Base-by-base conservation (phyloP, 2,797 vertebrate species). In the Eurystomus glaucurus region DNA sequence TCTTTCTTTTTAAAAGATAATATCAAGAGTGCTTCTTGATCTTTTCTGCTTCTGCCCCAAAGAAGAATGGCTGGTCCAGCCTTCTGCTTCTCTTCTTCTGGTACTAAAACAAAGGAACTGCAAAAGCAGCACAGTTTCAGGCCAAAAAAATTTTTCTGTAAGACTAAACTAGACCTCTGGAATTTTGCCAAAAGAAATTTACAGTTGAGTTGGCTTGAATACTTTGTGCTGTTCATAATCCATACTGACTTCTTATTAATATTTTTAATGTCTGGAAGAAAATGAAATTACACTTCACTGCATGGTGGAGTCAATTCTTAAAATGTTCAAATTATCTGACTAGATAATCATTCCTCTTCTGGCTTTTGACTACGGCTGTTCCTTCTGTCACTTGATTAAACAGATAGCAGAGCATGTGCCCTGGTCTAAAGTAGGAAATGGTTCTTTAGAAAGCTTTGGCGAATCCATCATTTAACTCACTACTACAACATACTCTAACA, bases 251-350 rank as follows among this genome's bases (percentile, higher is more conserved):
- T 68, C 48, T 90, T 88, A 52, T 71, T 84, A 86, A 76, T 84
- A 89, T 85, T 90, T 95, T 75, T 95, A 75, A 93, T 83, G 70
- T 64, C 91, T 87, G 70, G 11, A 85, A 19, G 54, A 82, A 85
- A 91, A 89, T 25, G 7, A 76, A 86, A 91, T 93, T 61, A 66
- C 21, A 58, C 26, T 91, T 80, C 48, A 39, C 46, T 88, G 46
- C 7, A 6, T 28, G 37, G 22, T 52, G 58, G 69, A 95, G 45
- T 92, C 62, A 82, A 31, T 54, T 95, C 91, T 89, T 92, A 84
- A 91, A 92, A 82, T 51, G 37, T 83, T 88, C 75, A 82, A 50
- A 88, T 88, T 88, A 78, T 82, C 66, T 68, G 61, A 48, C 68
- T 60, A 46, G 54, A 50, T 86, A 94, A 72, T 86, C 3, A 0